Conservation (phyloP, 2,888 invertebrate species). For the Eumerus sabulonum region DNA sequence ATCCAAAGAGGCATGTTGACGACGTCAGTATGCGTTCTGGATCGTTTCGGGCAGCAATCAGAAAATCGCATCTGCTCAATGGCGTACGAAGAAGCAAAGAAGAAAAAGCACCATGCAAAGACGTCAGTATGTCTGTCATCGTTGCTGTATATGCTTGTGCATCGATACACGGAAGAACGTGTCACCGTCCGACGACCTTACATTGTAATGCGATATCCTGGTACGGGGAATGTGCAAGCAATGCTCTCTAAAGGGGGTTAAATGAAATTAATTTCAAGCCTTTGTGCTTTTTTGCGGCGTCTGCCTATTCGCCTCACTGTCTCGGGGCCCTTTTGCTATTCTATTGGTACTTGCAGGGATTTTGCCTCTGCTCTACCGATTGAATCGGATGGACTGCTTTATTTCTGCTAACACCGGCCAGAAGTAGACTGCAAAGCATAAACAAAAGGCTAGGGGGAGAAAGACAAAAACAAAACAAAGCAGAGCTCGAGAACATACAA, state of each 20-base stretch:
- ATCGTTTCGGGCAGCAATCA: background rate
- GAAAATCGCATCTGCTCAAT: constrained; percentile 48
- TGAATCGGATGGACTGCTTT: constrained; percentile 61
- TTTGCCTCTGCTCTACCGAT: constrained; percentile 59
- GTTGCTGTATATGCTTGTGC: constrained; percentile 4
- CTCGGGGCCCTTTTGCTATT: constrained; percentile 3
- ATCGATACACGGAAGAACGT: constrained; percentile 44
- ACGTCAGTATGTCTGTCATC: constrained; percentile 27
- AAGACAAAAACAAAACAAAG: constrained; percentile 19
- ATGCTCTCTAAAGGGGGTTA: constrained; percentile 44
- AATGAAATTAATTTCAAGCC: constrained; percentile 63
- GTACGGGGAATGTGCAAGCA: background rate
- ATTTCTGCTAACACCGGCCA: constrained; percentile 12
- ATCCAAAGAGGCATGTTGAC: constrained; percentile 26
- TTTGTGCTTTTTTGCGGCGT: constrained; percentile 60
- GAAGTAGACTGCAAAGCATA: constrained; percentile 7
- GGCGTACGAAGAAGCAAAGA: constrained; percentile 30
- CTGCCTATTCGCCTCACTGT: constrained; percentile 32
- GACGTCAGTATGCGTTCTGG: background rate
- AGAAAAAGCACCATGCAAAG: constrained; percentile 31
- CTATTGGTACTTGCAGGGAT: constrained; percentile 43
- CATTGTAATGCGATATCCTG: constrained; percentile 54
- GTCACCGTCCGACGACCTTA: constrained; percentile 16
- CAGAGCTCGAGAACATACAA: background rate
- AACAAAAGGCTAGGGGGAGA: constrained; percentile 8